Evolutionary conservation across 2,888 invertebrate species (phyloP), one percentile per base, ranked within the genome.

Genomic region (Trichopoda pennipes): DNA sequence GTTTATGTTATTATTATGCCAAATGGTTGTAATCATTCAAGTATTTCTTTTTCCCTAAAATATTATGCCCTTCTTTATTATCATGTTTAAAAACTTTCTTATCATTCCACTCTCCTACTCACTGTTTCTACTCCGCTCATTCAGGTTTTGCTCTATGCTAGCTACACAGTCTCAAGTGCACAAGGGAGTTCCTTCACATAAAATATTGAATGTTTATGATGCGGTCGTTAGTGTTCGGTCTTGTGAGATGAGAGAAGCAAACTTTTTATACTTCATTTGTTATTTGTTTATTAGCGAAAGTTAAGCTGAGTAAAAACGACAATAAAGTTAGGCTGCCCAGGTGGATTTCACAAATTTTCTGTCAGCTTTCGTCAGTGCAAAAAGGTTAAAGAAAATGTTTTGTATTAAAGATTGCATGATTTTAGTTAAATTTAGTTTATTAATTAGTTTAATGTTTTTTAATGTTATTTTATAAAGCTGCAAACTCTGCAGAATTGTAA

Each of bases 101-200:
- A 2, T 38, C 3, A 1, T 38, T 38, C 12, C 12, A 2, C 12
- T 38, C 2, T 38, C 38, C 12, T 7, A 38, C 12, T 38, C 38
- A 12, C 12, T 1, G 2, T 12, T 12, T 38, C 7, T 38, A 12
- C 12, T 10, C 2, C 1, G 12, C 38, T 38, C 28, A 28, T 28
- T 28, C 28, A 14, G 2, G 17, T 21, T 60, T 23, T 53, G 28
- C 63, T 47, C 17, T 53, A 28, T 51, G 66, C 42, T 66, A n/a
- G n/a, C n/a, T n/a, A n/a, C n/a, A 58, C 49, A 66, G 80, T 75
- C 70, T 75, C 75, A 76, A 80, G 80, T 76, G 70, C 70, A 66
- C 51, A 69, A 69, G 55, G 7, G 51, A 74, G 69, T 58, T 72
- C 51, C 53, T 53, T 64, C 47, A 19, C 64, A 72, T 75, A 76